These are phyloP conservation scores for Neolamprologus sp. DNA, from an alignment of 2,113 vertebrate species.

Conservation along the genomic window DNA sequence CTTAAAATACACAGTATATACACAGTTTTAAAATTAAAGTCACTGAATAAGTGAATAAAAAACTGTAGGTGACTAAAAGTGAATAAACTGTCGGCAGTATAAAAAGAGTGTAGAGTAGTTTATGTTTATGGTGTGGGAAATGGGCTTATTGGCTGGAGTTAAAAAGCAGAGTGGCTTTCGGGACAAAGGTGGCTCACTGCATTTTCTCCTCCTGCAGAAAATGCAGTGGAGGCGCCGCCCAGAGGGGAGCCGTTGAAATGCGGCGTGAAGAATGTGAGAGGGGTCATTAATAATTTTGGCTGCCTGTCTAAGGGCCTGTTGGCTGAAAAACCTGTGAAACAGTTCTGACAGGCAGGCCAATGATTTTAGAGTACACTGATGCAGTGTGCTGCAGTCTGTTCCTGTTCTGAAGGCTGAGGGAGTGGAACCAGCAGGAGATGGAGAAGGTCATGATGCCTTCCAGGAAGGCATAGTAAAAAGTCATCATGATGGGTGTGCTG, in stretches of 20 bases:
- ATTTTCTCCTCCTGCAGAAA: background rate
- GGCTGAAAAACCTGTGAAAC: background rate
- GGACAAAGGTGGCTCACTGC: background rate
- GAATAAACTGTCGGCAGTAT: background rate
- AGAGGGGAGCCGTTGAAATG: accelerated
- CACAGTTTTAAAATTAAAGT: background rate
- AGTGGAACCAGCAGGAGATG: accelerated
- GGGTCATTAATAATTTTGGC: background rate
- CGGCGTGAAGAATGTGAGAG: accelerated
- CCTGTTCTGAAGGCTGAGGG: accelerated
- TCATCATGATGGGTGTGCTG: background rate
- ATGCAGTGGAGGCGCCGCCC: background rate
- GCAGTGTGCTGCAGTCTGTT: background rate
- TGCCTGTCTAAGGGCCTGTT: background rate
- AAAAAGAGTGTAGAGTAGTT: background rate
- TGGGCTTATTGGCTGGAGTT: background rate
- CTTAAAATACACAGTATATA: background rate
- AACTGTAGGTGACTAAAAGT: background rate
- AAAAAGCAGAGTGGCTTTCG: background rate
- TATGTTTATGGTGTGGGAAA: background rate
- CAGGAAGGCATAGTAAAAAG: background rate
- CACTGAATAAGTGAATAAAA: background rate
- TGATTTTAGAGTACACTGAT: background rate
- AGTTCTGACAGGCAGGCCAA: background rate
- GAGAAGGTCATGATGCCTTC: background rate